Evolutionary conservation across 2,888 invertebrate genomes (phyloP), one percentile per base, ranked within the genome.

Genomic region (Archips crataeganus): DNA sequence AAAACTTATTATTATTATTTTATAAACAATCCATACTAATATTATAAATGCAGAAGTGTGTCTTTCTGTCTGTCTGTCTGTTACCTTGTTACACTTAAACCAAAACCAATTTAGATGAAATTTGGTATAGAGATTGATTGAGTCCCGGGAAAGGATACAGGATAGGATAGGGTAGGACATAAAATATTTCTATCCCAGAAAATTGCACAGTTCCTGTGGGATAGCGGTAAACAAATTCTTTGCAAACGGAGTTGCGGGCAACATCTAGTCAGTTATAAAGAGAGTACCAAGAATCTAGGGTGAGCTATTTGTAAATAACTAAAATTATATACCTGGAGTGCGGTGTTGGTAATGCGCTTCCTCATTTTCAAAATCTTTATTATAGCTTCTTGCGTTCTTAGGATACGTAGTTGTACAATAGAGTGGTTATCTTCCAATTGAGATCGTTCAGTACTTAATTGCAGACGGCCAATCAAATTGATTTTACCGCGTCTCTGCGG

Each of bases 311-410:
- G 13, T 49, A 49, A n/a, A 49, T 49, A 49, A 49, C n/a, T n/a
- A 49, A 45, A 49, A 3, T n/a, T 4, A 49, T 49, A 83, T 85
- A 96, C 96, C 95, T 99, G 99, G 77, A 99, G 95, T 80, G 99
- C 98, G 67, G 98, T 98, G 90, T 99, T 99, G 64, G 97, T 97
- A 77, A 99, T 97, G 76, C 97, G 96, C 90, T 99, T 99, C 76
- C 99, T 96, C 98, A 99, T 99, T 94, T 99, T 99, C 92, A 99
- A 95, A 77, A 99, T 99, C 95, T 99, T 99, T 79, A 99, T 99
- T 78, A 99, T 99, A 39, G 99, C 99, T 95, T 99, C 99, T 96
- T 99, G 96, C 15, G 97, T 96, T 83, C 99, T 96, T 79, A 99
- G 95, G 89, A 99, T 99, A 87, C 99, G 96, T 70, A 99, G 95